Evolutionary conservation across 2,797 vertebrate genomes (phyloP), one percentile per base, ranked within the genome.

Genomic region (Momotus momota): DNA sequence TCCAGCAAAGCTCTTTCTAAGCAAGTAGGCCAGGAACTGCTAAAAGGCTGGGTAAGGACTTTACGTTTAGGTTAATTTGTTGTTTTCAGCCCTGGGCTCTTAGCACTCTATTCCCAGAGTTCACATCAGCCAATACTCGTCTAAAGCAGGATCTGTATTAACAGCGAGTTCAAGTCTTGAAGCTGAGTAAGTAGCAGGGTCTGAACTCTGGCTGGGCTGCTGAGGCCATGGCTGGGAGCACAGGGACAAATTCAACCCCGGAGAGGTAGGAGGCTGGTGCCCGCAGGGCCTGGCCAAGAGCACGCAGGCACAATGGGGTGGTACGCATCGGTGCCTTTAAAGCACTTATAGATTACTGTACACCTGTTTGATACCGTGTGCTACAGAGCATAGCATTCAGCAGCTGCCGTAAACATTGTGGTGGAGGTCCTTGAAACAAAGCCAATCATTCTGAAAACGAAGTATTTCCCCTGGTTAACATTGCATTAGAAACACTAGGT

Each of bases 301-400:
- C 70, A 41, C 0, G 5, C 38, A 49, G 79, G 66, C 33, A 67
- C 33, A 31, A 7, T 0, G 0, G 6, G 22, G 20, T 10, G 46
- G 31, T n/a, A 57, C 0, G 0, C 61, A 29, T 12, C 0, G 0
- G 35, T 80, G 61, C 52, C 4, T 52, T 86, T 35, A 48, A n/a
- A 75, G 61, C 86, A 49, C 67, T 85, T 14, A 12, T 0, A 73
- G 57, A 70, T 64, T 45, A 18, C 78, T 22, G 40, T 81, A 73
- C 83, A 92, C 88, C 88, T 93, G 81, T 64, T 86, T 71, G 93
- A 41, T 80, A 5, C 22, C 0, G 0, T 61, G 90, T 58, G 82
- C 80, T 84, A 4, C 87, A 58, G 58, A 86, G 85, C 52, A 3
- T 27, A 27, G 40, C 51, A 35, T 66, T 74, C 46, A 88, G 88